Base-by-base conservation (phyloP, 2,113 vertebrate genomes). In the Xyrauchen texanus region DNA sequence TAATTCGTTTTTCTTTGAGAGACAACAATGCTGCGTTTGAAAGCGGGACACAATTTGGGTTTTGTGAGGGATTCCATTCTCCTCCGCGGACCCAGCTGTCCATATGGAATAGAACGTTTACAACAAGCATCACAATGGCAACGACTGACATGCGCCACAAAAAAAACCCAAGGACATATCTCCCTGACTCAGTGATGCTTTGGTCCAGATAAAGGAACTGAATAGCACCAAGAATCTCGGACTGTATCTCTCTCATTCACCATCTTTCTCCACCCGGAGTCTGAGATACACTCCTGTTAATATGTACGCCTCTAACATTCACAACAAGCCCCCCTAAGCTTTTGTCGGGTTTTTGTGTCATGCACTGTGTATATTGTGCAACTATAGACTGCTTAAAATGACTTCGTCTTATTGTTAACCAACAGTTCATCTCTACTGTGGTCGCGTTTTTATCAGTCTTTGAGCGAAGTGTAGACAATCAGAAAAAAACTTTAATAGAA, bases 1-100 rank as follows among this genome's bases (percentile, higher is more conserved):
- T 96, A 96, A 99, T 98, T 97, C 95, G 96, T 96, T 97, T 96
- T 97, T 97, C 93, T 98, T 98, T 96, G 92, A 98, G 95, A 96
- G 96, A 97, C 96, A 98, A 99, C 96, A 98, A 98, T 97, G 94
- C 94, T 84, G 95, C 94, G 93, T 96, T 98, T 98, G 96, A 99
- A 94, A 94, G 95, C 95, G 87, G 91, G 94, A 94, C 92, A 99
- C 97, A 99, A 98, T 97, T 98, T 98, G 95, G 95, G 95, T 95
- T 94, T 98, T 98, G 96, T 99, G 90, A 93, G 91, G 92, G 94
- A 94, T 91, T 90, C 91, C 90, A 92, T 94, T 94, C 92, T 92
- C 91, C 92, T 93, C 94, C 93, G 93, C 92, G 89, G 91, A 94
- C 95, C 94, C 97, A 98, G 97, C 97, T 98, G 97, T 93, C 97